These are phyloP conservation scores for Adelosebastes latens DNA, from an alignment of 2,797 vertebrate genomes.

Conservation along the genomic window DNA sequence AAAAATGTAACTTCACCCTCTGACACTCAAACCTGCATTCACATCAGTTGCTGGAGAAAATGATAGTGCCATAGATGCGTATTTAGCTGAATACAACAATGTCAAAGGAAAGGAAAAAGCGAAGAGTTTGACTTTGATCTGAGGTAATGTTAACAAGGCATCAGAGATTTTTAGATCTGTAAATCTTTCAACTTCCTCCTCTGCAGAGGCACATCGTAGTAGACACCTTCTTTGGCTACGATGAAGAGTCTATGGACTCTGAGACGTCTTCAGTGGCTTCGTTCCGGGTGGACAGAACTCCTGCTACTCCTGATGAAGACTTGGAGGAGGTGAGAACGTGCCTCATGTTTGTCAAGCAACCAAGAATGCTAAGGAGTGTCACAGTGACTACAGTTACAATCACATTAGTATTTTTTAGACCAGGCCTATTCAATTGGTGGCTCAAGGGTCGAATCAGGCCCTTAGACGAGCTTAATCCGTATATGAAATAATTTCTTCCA, in stretches of 20 bases:
- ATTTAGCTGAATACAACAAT: background rate
- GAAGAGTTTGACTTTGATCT: background rate
- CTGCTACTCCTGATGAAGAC: slow-evolving; percentile 97
- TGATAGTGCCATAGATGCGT: background rate
- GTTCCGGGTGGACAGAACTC: slow-evolving; percentile 94
- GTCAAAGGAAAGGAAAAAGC: background rate
- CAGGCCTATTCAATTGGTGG: too few relatives aligned
- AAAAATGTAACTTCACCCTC: background rate
- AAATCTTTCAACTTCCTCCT: background rate
- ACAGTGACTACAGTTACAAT: background rate
- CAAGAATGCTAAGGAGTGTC: background rate
- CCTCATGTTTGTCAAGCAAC: background rate
- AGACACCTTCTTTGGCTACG: slow-evolving; percentile 95
- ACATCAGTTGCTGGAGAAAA: background rate
- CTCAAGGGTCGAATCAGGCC: too few relatives aligned
- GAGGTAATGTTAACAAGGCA: background rate
- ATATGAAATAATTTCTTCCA: too few relatives aligned
- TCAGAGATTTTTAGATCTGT: background rate
- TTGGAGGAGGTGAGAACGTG: slow-evolving; percentile 87
- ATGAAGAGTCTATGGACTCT: slow-evolving; percentile 98
- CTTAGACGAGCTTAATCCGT: too few relatives aligned
- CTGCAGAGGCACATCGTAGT: slow-evolving; percentile 93
- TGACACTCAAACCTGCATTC: background rate
- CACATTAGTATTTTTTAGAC: background rate
- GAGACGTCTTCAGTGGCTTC: slow-evolving; percentile 97